These are phyloP conservation scores for Ia io DNA, from an alignment of 2,113 vertebrate genomes.

Conservation along the genomic window DNA sequence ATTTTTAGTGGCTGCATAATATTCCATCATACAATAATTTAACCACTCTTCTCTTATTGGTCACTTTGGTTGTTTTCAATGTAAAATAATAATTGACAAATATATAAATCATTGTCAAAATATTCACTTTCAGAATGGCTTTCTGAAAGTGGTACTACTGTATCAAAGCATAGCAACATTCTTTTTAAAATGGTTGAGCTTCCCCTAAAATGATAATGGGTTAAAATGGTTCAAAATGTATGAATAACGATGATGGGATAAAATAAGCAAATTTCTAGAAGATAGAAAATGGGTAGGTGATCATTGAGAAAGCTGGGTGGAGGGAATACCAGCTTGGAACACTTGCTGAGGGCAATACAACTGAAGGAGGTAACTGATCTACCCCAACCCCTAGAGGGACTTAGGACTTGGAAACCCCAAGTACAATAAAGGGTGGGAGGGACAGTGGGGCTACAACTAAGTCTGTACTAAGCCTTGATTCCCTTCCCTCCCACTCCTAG, in stretches of 20 bases:
- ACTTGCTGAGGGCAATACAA: background rate
- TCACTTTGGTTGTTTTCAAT: background rate
- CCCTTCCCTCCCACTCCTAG: background rate
- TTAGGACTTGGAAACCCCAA: background rate
- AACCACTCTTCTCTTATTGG: background rate
- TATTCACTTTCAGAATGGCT: background rate
- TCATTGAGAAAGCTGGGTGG: background rate
- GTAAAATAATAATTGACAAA: constrained; percentile 4
- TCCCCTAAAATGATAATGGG: background rate
- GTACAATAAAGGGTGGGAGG: background rate
- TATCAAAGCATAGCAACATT: background rate
- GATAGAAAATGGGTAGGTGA: background rate
- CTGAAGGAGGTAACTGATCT: background rate
- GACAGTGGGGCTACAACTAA: background rate
- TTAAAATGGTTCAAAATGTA: background rate
- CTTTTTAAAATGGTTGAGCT: background rate
- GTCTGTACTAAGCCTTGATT: background rate
- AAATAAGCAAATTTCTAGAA: background rate
- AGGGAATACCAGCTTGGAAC: background rate
- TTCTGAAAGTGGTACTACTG: background rate
- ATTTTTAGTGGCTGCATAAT: background rate
- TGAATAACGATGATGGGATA: background rate
- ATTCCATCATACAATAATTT: background rate
- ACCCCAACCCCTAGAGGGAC: background rate
- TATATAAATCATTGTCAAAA: background rate